Evolutionary conservation across 2,888 invertebrate species (phyloP).

Genomic region (Spisula solida): DNA sequence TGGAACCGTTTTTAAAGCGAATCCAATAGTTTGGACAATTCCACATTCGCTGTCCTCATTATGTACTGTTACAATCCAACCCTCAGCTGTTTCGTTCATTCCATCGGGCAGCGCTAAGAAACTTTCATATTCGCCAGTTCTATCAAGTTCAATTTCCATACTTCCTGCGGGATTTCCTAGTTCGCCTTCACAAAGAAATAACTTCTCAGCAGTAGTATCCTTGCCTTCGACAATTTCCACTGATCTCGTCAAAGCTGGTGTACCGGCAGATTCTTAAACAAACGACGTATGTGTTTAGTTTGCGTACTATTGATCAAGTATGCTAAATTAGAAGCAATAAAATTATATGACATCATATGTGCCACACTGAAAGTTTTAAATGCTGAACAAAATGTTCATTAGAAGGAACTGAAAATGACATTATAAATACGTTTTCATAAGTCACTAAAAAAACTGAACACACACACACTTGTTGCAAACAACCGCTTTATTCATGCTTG

Average conservation of each 20-base stretch:
- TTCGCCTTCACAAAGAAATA: conserved; percentile 19
- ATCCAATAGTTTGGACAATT: not conserved
- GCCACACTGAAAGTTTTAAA: too few relatives aligned
- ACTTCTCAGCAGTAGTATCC: conserved; percentile 2
- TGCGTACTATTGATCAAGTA: too few relatives aligned
- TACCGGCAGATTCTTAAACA: conserved; percentile 2
- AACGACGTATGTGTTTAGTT: not conserved
- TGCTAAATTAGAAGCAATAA: too few relatives aligned
- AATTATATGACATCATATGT: too few relatives aligned
- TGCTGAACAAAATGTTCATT: too few relatives aligned
- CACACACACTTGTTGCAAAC: too few relatives aligned
- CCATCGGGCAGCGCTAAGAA: conserved; percentile 17
- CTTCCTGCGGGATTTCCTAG: conserved; percentile 36
- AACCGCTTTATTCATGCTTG: too few relatives aligned
- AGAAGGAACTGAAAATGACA: too few relatives aligned
- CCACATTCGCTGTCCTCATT: conserved; percentile 10
- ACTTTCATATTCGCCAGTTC: conserved; percentile 6
- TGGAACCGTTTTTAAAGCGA: conserved; percentile 8
- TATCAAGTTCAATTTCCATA: conserved; percentile 32
- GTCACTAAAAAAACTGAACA: too few relatives aligned
- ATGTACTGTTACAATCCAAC: not conserved
- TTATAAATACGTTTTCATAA: too few relatives aligned
- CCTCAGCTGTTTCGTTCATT: not conserved
- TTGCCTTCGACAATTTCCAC: conserved; percentile 35
- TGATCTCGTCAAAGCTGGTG: conserved; percentile 10